These are phyloP conservation scores for Barbus barbus DNA, from an alignment of 2,113 vertebrate genomes.

Conservation along the genomic window DNA sequence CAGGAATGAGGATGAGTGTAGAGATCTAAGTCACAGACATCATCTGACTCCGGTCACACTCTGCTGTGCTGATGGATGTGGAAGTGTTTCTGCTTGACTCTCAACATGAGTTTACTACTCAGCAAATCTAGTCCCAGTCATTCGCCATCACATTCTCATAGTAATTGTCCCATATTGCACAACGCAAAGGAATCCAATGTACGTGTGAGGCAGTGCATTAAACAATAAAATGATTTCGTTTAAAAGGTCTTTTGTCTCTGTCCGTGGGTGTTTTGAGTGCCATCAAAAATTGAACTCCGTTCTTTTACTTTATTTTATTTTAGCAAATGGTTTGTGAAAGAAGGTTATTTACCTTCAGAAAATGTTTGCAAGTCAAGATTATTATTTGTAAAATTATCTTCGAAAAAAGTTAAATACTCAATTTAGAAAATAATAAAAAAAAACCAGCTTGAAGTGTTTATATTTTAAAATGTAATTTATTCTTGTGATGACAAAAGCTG, in stretches of 20 bases:
- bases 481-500: too few relatives aligned
- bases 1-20: conserved; percentile 56
- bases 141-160: conserved; percentile 66
- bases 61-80: conserved; percentile 17
- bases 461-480: too few relatives aligned
- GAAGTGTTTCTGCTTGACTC: conserved; percentile 53
- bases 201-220: conserved; percentile 74
- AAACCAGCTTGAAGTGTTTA: too few relatives aligned
- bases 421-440: too few relatives aligned
- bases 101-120: conserved; percentile 55
- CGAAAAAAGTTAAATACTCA: too few relatives aligned
- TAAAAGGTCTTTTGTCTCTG: conserved; percentile 17
- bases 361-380: too few relatives aligned
- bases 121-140: conserved; percentile 59
- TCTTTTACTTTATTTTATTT: too few relatives aligned
- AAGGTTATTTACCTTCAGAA: too few relatives aligned
- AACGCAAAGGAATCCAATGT: conserved; percentile 69
- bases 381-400: too few relatives aligned
- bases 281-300: too few relatives aligned
- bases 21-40: background rate
- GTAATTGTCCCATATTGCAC: conserved; percentile 71
- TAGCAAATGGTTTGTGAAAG: too few relatives aligned
- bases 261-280: background rate
- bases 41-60: conserved; percentile 1
- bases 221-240: conserved; percentile 70